Percentiles rank a stretch among this genome's conserved stretches.
Conservation (phyloP, 92 coral and sea anemone genomes). For the Epizoanthus stellaris region DNA sequence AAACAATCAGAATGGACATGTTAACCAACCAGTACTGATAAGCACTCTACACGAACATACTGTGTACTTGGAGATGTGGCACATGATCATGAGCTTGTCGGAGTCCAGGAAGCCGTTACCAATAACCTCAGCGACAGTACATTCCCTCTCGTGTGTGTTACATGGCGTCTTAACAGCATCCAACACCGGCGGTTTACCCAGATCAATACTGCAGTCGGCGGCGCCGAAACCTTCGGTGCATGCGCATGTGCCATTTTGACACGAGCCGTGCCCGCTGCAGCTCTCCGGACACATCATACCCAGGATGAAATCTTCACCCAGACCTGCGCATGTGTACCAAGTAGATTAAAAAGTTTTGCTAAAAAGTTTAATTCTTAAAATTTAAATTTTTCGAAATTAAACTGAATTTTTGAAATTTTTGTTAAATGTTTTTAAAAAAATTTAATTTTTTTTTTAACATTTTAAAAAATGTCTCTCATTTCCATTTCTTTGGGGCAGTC, state of each 20-base stretch:
- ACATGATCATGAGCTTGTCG: neutral
- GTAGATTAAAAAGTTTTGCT: too few species aligned
- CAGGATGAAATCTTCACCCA: neutral
- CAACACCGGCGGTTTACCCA: constrained; percentile 23
- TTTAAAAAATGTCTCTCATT: too few species aligned
- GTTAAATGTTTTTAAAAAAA: too few species aligned
- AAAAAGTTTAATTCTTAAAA: neutral
- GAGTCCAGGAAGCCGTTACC: constrained; percentile 30
- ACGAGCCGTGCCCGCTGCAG: constrained; percentile 23
- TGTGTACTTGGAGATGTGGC: constrained; percentile 22
- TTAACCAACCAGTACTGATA: too few species aligned
- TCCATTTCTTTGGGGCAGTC: too few species aligned
- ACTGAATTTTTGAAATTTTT: too few species aligned
- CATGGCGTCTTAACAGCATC: constrained; percentile 15
- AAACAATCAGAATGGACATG: too few species aligned
- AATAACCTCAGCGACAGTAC: constrained; percentile 24
- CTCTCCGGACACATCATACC: neutral
- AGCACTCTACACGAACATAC: neutral
- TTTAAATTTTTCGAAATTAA: too few species aligned
- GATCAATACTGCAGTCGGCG: constrained; percentile 30
- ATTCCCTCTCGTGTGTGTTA: constrained; percentile 12
- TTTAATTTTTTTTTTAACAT: too few species aligned
- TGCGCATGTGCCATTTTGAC: constrained; percentile 8
- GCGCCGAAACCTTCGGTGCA: constrained; percentile 31
- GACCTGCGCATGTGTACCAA: neutral